A percentile compares a stretch with the other conserved stretches of the same genome.
phyloP scores from a whole-genome alignment of 1,140 invertebrate genomes.

The Ctenoplectra terminalis region DNA sequence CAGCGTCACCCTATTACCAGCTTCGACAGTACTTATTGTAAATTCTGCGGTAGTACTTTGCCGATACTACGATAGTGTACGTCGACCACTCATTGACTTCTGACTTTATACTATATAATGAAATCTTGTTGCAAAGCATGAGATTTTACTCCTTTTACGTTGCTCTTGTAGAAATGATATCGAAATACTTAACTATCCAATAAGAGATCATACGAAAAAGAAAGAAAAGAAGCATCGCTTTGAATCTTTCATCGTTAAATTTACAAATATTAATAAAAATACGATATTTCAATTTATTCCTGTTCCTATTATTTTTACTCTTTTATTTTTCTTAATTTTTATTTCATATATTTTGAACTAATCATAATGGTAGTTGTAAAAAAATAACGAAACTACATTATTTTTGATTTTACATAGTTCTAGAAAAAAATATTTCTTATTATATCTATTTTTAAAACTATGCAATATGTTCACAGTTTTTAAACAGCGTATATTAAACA shows the following conservation, averaged over 20 bases:
- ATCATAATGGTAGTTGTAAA: too few relatives aligned
- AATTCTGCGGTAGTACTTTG: conserved; percentile 16
- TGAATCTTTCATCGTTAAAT: background rate
- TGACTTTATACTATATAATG: conserved; percentile 15
- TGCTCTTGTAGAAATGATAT: background rate
- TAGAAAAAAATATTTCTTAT: too few relatives aligned
- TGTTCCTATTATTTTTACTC: too few relatives aligned
- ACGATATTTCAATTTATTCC: too few relatives aligned
- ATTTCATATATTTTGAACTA: too few relatives aligned
- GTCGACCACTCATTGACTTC: conserved; percentile 33
- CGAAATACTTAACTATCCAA: background rate
- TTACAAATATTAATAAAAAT: too few relatives aligned
- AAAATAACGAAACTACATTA: too few relatives aligned
- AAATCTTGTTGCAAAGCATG: background rate
- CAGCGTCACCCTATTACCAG: conserved; percentile 61
- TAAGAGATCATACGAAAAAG: background rate
- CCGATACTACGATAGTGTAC: conserved; percentile 9
- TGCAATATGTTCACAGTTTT: too few relatives aligned
- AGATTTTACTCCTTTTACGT: background rate
- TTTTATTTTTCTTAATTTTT: too few relatives aligned
- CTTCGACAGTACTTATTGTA: conserved; percentile 35
- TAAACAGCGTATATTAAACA: too few relatives aligned
- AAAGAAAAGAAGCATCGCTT: background rate
- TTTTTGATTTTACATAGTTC: too few relatives aligned
- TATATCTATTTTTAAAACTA: too few relatives aligned